These are phyloP conservation scores for Phengaris arion DNA, from an alignment of 2,888 invertebrate genomes.

Conservation along the genomic window DNA sequence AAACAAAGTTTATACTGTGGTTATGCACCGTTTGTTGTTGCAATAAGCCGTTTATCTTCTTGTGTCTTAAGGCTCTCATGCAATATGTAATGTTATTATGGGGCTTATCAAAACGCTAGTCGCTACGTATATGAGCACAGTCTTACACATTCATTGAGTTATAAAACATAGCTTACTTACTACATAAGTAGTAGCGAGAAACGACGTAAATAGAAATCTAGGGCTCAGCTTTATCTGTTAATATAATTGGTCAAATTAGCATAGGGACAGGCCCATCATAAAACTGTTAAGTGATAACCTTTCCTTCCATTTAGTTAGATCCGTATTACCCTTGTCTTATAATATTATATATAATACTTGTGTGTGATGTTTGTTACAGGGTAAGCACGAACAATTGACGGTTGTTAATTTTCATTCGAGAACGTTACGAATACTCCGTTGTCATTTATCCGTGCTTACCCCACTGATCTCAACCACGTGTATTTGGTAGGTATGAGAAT, in stretches of 20 bases:
- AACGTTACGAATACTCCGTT: too few species aligned
- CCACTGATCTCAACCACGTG: too few species aligned
- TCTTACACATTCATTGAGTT: neutral
- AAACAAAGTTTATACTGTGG: too few species aligned
- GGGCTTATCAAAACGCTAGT: neutral
- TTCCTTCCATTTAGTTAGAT: neutral
- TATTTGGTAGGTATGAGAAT: too few species aligned
- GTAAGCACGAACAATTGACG: too few species aligned
- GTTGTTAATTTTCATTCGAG: too few species aligned
- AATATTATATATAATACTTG: neutral
- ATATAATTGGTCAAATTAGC: constrained; percentile 25
- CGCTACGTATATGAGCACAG: neutral
- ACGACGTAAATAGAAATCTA: constrained; percentile 16
- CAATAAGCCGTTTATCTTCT: too few species aligned
- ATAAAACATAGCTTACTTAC: neutral
- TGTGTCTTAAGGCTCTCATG: too few species aligned
- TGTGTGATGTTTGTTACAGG: too few species aligned
- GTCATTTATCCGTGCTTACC: too few species aligned
- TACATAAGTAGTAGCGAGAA: neutral
- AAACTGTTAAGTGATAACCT: neutral
- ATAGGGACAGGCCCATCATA: constrained; percentile 9
- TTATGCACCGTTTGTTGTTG: too few species aligned
- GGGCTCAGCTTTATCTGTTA: neutral
- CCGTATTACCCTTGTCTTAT: neutral
- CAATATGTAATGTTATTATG: too few species aligned